A percentile compares a stretch with the other conserved stretches of the same genome.
phyloP scores from a whole-genome alignment of 1,140 invertebrate genomes.

The Paralvinella palmiformis region DNA sequence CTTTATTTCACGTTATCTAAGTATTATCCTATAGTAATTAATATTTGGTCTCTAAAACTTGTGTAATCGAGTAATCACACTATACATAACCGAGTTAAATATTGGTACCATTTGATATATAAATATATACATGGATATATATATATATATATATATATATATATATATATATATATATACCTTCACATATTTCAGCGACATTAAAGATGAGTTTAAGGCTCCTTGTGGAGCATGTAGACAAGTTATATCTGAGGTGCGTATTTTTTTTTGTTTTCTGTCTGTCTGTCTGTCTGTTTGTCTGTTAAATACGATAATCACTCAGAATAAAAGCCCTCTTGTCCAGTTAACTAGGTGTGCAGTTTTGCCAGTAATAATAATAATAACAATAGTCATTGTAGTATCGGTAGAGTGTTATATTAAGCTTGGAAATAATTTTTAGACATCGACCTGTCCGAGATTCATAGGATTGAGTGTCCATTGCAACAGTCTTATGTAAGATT shows the following conservation, averaged over 20 bases:
- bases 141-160: too few species aligned
- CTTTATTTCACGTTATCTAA: too few species aligned
- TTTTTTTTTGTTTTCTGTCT: not conserved
- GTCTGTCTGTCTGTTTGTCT: not conserved
- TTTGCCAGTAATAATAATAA: not conserved
- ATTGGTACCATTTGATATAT: too few species aligned
- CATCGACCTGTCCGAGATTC: not conserved
- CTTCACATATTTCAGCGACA: conserved; percentile 52
- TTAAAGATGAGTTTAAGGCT: conserved; percentile 61
- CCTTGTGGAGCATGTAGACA: conserved; percentile 93
- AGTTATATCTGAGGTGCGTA: conserved; percentile 45
- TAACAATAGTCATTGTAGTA: not conserved
- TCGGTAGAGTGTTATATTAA: not conserved
- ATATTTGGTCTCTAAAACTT: too few species aligned
- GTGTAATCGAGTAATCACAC: too few species aligned
- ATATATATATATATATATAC: too few species aligned
- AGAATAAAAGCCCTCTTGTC: not conserved
- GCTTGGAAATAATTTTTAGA: too few species aligned
- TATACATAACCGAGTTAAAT: too few species aligned
- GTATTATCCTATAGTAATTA: too few species aligned
- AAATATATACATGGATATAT: too few species aligned
- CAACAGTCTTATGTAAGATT: not conserved
- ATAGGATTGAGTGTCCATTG: not conserved
- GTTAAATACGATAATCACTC: not conserved
- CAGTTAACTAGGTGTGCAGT: not conserved